A percentile compares a stretch with the other conserved stretches of the same genome.
These are phyloP conservation scores for Sebastes goodei DNA, from an alignment of 2,797 vertebrate species.

Conservation along the genomic window DNA sequence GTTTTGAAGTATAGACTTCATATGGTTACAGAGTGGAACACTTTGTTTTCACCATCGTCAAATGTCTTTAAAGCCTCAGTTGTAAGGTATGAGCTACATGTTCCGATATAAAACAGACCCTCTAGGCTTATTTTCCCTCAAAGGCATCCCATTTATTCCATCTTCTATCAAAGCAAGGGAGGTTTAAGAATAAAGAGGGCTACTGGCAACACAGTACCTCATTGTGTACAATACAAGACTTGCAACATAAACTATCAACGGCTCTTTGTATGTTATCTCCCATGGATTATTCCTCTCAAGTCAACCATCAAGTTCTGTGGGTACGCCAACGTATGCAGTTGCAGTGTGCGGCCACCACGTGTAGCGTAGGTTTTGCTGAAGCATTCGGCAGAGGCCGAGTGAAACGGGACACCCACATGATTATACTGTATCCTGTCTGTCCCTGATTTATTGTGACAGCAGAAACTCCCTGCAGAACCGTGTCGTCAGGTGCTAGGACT, in stretches of 20 bases:
- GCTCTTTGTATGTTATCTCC: slow-evolving; percentile 62
- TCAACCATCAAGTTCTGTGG: slow-evolving; percentile 76
- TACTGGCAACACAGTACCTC: slow-evolving; percentile 48
- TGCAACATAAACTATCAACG: slow-evolving; percentile 58
- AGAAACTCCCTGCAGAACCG: slow-evolving; percentile 73
- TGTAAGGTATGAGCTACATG: slow-evolving; percentile 41
- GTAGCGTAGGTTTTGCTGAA: slow-evolving; percentile 31
- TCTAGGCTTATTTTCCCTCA: slow-evolving; percentile 35
- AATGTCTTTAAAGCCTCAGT: slow-evolving; percentile 44
- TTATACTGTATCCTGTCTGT: slow-evolving; percentile 74
- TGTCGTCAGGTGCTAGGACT: slow-evolving; percentile 74
- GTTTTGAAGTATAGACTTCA: slow-evolving; percentile 60
- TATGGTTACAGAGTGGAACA: slow-evolving; percentile 34
- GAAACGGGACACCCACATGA: slow-evolving; percentile 72
- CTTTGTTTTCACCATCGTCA: slow-evolving; percentile 51
- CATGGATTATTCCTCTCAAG: slow-evolving; percentile 73
- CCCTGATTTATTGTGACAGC: slow-evolving; percentile 80
- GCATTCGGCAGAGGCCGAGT: slow-evolving; percentile 57
- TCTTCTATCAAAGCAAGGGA: slow-evolving; percentile 43
- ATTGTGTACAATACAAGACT: slow-evolving; percentile 42
- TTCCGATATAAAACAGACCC: slow-evolving; percentile 56
- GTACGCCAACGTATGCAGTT: slow-evolving; percentile 37
- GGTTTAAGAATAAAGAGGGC: slow-evolving; percentile 38
- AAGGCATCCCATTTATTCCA: slow-evolving; percentile 48
- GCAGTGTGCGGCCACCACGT: slow-evolving; percentile 13